Conservation (phyloP, 35 echinoderm and acorn worm species). For the Chiridota heheva region DNA sequence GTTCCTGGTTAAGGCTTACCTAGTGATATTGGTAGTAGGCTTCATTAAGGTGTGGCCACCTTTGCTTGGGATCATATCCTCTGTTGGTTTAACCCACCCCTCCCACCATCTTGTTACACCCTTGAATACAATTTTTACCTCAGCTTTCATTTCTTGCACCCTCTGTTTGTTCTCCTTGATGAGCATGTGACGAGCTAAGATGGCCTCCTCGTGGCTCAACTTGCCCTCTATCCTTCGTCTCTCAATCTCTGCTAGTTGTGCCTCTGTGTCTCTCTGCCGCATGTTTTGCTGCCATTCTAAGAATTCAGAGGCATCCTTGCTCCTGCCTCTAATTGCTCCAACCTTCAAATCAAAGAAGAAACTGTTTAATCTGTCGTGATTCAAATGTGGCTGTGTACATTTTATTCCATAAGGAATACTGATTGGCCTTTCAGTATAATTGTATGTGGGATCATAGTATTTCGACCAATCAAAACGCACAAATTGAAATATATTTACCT, state of each 20-base stretch:
- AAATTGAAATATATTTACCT: too few relatives aligned
- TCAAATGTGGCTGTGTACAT: too few relatives aligned
- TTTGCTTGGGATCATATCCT: too few relatives aligned
- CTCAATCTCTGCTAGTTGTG: conserved; percentile 86
- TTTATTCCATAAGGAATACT: too few relatives aligned
- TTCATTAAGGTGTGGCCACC: too few relatives aligned
- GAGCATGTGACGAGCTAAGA: conserved; percentile 81
- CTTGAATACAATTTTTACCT: too few relatives aligned
- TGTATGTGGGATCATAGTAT: too few relatives aligned
- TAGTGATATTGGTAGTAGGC: too few relatives aligned
- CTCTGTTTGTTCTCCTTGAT: conserved; percentile 97
- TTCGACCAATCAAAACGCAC: too few relatives aligned
- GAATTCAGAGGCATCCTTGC: conserved; percentile 92
- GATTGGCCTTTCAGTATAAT: not conserved
- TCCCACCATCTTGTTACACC: too few relatives aligned
- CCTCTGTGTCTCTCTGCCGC: conserved; percentile 87
- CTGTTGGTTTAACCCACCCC: too few relatives aligned
- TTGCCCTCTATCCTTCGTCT: conserved; percentile 84
- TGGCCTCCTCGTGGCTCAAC: conserved; percentile 96
- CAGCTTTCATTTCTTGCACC: conserved; percentile 90
- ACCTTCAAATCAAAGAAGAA: conserved; percentile 38
- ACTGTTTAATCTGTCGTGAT: not conserved
- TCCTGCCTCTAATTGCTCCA: conserved; percentile 82
- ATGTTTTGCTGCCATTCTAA: conserved; percentile 85
- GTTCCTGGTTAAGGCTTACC: too few relatives aligned